Evolutionary conservation across 2,888 invertebrate species (phyloP).

Genomic region (Lysandra bellargus): DNA sequence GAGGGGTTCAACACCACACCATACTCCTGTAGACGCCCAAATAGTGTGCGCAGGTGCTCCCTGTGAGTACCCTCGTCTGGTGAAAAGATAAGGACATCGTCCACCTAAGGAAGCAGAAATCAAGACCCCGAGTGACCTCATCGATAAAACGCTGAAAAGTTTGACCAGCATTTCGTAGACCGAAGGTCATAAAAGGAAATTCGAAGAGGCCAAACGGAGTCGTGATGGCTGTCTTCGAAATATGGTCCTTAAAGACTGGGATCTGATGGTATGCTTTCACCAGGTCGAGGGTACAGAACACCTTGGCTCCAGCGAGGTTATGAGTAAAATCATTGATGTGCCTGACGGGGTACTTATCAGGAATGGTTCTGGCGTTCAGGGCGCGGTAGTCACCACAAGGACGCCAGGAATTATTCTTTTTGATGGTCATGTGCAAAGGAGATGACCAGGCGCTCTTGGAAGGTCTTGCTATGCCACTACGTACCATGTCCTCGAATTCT

Average conservation of each 20-base stretch:
- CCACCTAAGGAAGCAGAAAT: constrained; percentile 37
- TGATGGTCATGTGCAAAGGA: too few species aligned
- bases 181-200: not conserved
- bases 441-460: too few species aligned
- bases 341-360: not conserved
- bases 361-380: not conserved
- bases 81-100: constrained; percentile 36
- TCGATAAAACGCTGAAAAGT: constrained; percentile 21
- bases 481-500: too few species aligned
- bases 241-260: not conserved
- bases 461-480: too few species aligned
- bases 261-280: not conserved
- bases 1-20: constrained; percentile 38
- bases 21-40: constrained; percentile 35
- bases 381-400: too few species aligned
- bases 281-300: not conserved
- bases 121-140: constrained; percentile 36
- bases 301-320: not conserved
- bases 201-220: too few species aligned
- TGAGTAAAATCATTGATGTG: not conserved
- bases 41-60: constrained; percentile 34
- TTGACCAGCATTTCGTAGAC: not conserved
- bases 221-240: not conserved
- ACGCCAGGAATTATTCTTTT: too few species aligned
- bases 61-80: constrained; percentile 31